A percentile compares a stretch with the other conserved stretches of the same genome.
Evolutionary conservation across 2,888 invertebrate genomes (phyloP).

Genomic region (Zygaena filipendulae): DNA sequence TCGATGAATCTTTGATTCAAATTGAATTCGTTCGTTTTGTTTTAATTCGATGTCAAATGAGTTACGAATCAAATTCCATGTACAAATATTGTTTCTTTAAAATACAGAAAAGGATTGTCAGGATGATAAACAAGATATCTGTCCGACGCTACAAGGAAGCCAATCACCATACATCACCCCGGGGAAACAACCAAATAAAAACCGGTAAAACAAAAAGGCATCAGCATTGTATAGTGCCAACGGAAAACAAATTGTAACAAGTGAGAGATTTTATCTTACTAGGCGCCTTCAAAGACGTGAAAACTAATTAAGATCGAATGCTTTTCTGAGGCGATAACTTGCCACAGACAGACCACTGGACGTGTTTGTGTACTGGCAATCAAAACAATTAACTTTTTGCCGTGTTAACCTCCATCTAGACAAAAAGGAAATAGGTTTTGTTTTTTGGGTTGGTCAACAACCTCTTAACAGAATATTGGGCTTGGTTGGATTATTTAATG

Average conservation of each 20-base stretch:
- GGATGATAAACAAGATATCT: constrained; percentile 63
- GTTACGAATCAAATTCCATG: no score
- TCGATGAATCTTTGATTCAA: no score
- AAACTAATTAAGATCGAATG: constrained; percentile 68
- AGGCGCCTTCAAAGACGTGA: constrained; percentile 65
- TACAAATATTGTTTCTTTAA: constrained; percentile 53
- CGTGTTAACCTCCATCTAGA: constrained; percentile 43
- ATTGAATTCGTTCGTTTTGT: no score
- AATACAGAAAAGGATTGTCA: constrained; percentile 53
- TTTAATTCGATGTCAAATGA: no score
- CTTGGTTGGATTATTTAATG: no score
- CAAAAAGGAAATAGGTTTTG: constrained; percentile 22
- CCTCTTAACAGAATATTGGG: constrained; percentile 23
- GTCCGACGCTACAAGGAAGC: constrained; percentile 53
- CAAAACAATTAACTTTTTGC: constrained; percentile 68
- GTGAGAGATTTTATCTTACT: constrained; percentile 59
- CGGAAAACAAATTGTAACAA: constrained; percentile 66
- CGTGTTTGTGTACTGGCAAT: constrained; percentile 61
- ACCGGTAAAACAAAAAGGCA: constrained; percentile 53
- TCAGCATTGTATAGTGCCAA: constrained; percentile 50
- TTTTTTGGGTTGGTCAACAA: constrained; percentile 5
- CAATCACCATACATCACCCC: constrained; percentile 69
- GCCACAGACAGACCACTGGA: constrained; percentile 46
- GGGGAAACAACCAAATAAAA: constrained; percentile 52
- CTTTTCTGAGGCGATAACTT: constrained; percentile 65